Evolutionary conservation across 2,113 vertebrate species (phyloP).

Genomic region (Rhegmatorhina hoffmannsi): DNA sequence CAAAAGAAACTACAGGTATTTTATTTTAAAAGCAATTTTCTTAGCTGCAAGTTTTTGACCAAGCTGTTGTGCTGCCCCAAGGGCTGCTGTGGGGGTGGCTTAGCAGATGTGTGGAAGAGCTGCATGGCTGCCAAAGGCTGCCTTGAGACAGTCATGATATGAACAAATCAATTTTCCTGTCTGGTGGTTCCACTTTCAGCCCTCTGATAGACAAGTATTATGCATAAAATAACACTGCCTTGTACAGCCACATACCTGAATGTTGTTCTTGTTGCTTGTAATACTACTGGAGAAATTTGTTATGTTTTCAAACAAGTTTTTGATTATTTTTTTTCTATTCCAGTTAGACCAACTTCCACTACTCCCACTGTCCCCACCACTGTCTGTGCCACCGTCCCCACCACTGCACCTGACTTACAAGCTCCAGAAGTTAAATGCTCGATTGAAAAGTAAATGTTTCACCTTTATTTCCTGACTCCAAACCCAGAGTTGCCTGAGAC

Average conservation of each 20-base stretch:
- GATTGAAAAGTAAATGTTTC: conserved; percentile 6
- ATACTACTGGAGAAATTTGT: neutral
- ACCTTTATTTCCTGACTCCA: neutral
- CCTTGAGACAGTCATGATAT: fast-evolving
- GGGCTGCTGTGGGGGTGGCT: neutral
- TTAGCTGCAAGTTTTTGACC: neutral
- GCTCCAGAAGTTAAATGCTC: neutral
- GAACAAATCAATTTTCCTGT: neutral
- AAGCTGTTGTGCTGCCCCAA: neutral
- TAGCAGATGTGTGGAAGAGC: fast-evolving
- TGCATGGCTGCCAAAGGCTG: neutral
- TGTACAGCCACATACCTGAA: fast-evolving
- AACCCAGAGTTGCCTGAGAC: neutral
- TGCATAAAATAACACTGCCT: fast-evolving
- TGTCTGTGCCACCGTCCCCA: fast-evolving
- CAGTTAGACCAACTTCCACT: neutral
- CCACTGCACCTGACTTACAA: neutral
- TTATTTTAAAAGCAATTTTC: neutral
- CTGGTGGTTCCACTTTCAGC: neutral
- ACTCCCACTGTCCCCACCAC: neutral
- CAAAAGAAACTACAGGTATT: neutral
- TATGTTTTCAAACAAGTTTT: fast-evolving
- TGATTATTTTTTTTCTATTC: neutral
- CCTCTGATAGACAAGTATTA: neutral
- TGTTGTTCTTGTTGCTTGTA: neutral